Conservation (phyloP, 2,797 vertebrate species). For the Gymnoscopelus microlampas region DNA sequence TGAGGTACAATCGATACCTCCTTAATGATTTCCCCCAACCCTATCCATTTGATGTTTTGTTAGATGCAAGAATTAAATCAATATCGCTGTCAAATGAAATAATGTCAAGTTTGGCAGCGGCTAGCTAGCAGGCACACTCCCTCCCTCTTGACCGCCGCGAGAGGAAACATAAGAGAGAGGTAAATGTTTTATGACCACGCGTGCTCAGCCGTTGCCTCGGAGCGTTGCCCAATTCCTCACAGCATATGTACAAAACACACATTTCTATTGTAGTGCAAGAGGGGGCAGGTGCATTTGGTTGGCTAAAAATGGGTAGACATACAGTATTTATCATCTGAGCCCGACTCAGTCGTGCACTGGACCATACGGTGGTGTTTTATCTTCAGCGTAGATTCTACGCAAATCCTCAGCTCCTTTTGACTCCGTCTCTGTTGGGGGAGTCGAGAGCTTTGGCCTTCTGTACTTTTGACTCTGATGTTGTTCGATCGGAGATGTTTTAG, state of each 20-base stretch:
- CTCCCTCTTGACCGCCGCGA: not conserved
- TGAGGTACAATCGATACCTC: conserved; percentile 53
- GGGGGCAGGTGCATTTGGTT: not conserved
- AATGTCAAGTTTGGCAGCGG: conserved; percentile 40
- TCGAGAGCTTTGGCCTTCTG: no score
- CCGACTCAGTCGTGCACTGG: not conserved
- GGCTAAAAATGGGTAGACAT: not conserved
- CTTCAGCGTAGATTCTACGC: conserved; percentile 8
- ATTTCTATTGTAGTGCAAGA: not conserved
- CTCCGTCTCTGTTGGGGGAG: not conserved
- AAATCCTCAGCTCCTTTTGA: not conserved
- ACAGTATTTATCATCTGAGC: conserved; percentile 1
- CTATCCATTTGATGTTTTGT: conserved; percentile 45
- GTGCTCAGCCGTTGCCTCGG: conserved; percentile 18
- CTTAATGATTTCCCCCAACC: conserved; percentile 59
- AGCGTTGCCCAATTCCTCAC: conserved; percentile 29
- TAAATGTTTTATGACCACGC: conserved; percentile 12
- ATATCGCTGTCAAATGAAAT: conserved; percentile 58
- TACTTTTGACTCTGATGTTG: no score
- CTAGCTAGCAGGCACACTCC: not conserved
- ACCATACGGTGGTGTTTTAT: not conserved
- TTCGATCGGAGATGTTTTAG: no score
- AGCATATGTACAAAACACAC: conserved; percentile 23
- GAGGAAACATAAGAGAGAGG: not conserved
- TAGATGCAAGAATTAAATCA: conserved; percentile 48